Evolutionary conservation across 1,140 invertebrate species (phyloP), one percentile per base, ranked within the genome.

Genomic region (Probaryconus sp.): DNA sequence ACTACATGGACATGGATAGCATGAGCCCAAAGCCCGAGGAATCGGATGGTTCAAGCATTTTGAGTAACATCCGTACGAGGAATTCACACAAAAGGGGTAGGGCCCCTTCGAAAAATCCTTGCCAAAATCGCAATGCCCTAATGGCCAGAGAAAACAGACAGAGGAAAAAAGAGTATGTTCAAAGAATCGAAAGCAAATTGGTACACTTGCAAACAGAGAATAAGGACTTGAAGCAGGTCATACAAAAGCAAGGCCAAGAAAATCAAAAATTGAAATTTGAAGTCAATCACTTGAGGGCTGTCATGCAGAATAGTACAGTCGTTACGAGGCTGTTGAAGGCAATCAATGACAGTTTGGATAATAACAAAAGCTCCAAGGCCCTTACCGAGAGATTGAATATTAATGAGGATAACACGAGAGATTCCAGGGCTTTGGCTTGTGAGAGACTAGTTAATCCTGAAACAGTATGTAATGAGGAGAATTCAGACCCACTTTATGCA

Each of bases 131-230:
- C 35, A 91, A 91, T 75, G 91, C 91, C 0, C 53, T 90, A 18
- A 88, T 91, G 84, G 90, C 91, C 2, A 80, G 91, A 1, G 89
- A 90, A 63, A 91, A 91, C 76, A 83, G 91, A 4, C 85, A 88
- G 2, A 87, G 85, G 1, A 91, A 91, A 51, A 91, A 91, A 68
- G 83, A 88, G 9, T 89, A 91, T 48, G 40, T 91, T 3, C 84
- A 90, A 47, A 86, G 83, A 28, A 83, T 91, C 2, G 90, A 91
- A 68, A 86, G 80, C n/a, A 87, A 89, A 61, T 60, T 90, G 0
- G 56, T 79, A 0, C 65, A 81, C 16, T 82, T 87, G 16, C 86
- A 86, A 11, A 74, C 77, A 9, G 84, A 89, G 4, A 90, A 90
- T 53, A 85, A 83, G 51, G 88, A 86, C 7, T 75, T 90, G n/a